Evolutionary conservation across 1,140 invertebrate species (phyloP), one percentile per base, ranked within the genome.

Genomic region (Bombus haemorrhoidalis): DNA sequence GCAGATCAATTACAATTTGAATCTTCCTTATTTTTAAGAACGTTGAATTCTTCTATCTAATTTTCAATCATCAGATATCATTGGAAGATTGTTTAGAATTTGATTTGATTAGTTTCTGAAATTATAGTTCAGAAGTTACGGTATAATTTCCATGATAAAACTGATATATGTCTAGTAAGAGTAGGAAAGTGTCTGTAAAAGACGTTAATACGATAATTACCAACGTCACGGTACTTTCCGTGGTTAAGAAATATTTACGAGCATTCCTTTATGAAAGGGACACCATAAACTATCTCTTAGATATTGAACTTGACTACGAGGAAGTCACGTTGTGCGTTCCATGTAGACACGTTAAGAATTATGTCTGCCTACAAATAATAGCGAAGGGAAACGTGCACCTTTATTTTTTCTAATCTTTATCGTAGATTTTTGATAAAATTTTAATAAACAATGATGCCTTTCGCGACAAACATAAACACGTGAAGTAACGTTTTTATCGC

Each of bases 311-410:
- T 72, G 82, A 69, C 66, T 74, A 69, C 47, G 37, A 83, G 71
- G 62, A 83, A 83, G 81, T 76, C 81, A 75, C 81, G 73, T 75
- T 32, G 32, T 9, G 59, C 72, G 47, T 83, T 74, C 72, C 81
- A 12, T 18, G 59, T 32, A 77, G 71, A 76, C 73, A 83, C 34
- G 43, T 32, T 39, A 83, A 81, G 80, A 81, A 81, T 74, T 81
- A 81, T 81, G 69, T 74, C 32, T 22, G 22, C 80, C 41, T 64
- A 81, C 39, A 81, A 64, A 74, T 74, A 81, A 81, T 81, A 39
- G 79, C 25, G 5, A 74, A 43, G 53, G 43, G 69, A 34, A 74
- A 81, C 53, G 13, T 43, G 47, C 18, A 62, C 4, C 18, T 18
- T 62, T 34, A 41, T 41, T 32, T 22, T 6, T 41, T 41, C 28